Base-by-base conservation (phyloP, 2,797 vertebrate genomes). In the Xiphorhynchus erythropygius region DNA sequence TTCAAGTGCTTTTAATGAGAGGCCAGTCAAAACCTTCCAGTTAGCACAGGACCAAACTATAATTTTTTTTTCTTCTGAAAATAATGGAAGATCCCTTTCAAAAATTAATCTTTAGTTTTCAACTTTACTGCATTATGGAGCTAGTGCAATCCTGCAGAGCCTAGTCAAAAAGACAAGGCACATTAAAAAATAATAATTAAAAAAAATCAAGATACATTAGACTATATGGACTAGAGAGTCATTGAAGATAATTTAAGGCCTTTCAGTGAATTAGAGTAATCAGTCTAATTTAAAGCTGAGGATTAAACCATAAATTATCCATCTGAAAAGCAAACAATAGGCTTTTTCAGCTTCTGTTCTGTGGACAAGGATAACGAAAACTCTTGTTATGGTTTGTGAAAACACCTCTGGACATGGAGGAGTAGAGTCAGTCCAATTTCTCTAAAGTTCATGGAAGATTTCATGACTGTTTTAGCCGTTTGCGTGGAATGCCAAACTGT, bases 111-210 rank as follows among this genome's bases (percentile, higher is more conserved):
- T 97, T 98, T 97, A 97, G 96, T 97, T 97, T 97, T 97, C 97
- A 96, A 80, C 97, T 98, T 98, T 98, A 98, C 98, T 98, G 99
- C 98, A 98, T 99, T 99, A 98, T 98, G 98, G 98, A 99, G 98
- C 98, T 99, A 99, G 99, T 99, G 99, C 99, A 99, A 99, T 98
- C 98, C 98, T 98, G 99, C 98, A 98, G 97, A 98, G 98, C 99
- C 99, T 98, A 98, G 98, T 99, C 99, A 98, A 98, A 97, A 98
- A 98, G 99, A 99, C 99, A 98, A 99, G 99, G 99, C 99, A 99
- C 99, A 98, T 98, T 98, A 98, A 98, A 98, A 98, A 98, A 98
- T 88, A 97, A 97, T 87, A 96, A 93, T 98, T 98, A 97, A 96
- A 96, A 96, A 96, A 96, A 96, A 97, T 91, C 88, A 96, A 96